Conservation (phyloP, 1,140 invertebrate species). For the Nymphalis io region DNA sequence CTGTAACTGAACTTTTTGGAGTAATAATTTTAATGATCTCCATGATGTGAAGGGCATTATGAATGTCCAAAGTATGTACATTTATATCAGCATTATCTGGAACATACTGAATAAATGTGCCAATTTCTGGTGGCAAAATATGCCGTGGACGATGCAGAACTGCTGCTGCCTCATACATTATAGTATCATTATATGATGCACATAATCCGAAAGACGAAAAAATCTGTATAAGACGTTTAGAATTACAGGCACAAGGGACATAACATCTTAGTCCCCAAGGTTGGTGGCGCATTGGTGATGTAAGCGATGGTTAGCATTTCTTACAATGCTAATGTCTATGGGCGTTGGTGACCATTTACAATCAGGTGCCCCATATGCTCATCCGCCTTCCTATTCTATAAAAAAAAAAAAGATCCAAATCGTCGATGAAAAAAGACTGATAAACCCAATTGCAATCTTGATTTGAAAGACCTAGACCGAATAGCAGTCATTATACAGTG, state of each 20-base stretch:
- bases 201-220: constrained; percentile 57
- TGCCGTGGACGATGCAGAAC: constrained; percentile 56
- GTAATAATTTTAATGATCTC: constrained; percentile 63
- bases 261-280: too few relatives aligned
- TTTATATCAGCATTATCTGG: constrained; percentile 68
- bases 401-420: constrained; percentile 55
- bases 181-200: constrained; percentile 58
- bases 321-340: too few relatives aligned
- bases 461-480: constrained; percentile 61
- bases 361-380: too few relatives aligned
- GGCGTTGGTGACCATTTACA: too few relatives aligned
- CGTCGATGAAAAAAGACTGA: constrained; percentile 61
- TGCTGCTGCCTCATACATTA: constrained; percentile 59
- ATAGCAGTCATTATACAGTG: constrained; percentile 54
- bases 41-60: constrained; percentile 67
- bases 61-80: constrained; percentile 63
- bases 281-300: too few relatives aligned
- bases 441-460: constrained; percentile 55
- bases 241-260: too few relatives aligned
- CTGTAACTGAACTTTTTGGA: constrained; percentile 49
- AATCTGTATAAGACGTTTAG: constrained; percentile 50
- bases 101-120: constrained; percentile 63
- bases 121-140: constrained; percentile 57
- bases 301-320: too few relatives aligned
- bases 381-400: too few relatives aligned